Evolutionary conservation across 2,888 invertebrate species (phyloP), one percentile per base, ranked within the genome.

Genomic region (Drosophila conformis): DNA sequence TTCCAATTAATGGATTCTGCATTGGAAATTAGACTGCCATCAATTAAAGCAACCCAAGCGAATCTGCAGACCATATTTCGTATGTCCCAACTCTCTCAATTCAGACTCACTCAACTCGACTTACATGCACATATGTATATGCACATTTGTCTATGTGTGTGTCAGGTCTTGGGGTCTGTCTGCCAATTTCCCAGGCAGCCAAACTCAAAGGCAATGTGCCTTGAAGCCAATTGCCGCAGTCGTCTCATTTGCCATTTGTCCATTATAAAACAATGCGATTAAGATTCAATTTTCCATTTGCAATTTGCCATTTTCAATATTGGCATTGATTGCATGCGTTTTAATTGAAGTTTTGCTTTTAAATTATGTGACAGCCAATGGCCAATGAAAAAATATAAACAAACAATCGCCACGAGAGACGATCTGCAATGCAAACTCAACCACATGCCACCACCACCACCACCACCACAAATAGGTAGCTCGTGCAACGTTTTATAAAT

Each of bases 291-390:
- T 88, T 85, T 68, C 27, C 27, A 40, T 63, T 53, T 49, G 60
- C 63, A 59, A 70, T 70, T 61, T 67, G 63, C 67, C 63, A 67
- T 51, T 64, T 61, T 56, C 73, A 58, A 59, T 73, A 38, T 56
- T 71, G 57, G 71, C 52, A 48, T 46, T 72, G 72, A 69, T 58
- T 69, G 65, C 62, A 69, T 79, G 80, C 78, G 42, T 73, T 80
- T 87, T 85, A 87, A 87, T 87, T 84, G 88, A 85, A 84, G 70
- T 57, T 70, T 67, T 81, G 64, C 69, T 35, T 62, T 59, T 46
- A 65, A 80, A 64, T 79, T 59, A 77, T 81, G 81, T 68, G 81
- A 77, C 82, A 78, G 78, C 53, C 74, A 51, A 70, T 60, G 78
- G 60, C 60, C 60, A 74, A 78, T 29, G 68, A 68, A 85, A 65